Base-by-base conservation (phyloP, 2,888 invertebrate species). In the Ormyrus labotus region DNA sequence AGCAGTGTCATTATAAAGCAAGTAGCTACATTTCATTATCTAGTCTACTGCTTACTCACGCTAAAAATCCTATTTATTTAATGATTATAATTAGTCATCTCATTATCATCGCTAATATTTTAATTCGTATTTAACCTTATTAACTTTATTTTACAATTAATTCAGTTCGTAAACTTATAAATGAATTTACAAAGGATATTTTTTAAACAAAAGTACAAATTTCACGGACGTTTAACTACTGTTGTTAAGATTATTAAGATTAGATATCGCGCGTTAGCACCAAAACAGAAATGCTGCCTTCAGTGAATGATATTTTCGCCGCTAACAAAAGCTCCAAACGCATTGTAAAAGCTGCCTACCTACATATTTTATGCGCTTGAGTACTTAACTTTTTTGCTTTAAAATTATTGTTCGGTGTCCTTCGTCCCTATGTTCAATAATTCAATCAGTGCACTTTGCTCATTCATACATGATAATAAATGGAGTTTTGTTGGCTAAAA, bases 251-350 rank as follows among this genome's bases (percentile, higher is more conserved):
- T 55, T 68, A 78, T 72, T 61, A 47, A 74, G 74, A 71, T 77
- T 71, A 71, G 70, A 58, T 19, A 76, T 11, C 7, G 13, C 73
- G 57, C 13, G 51, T 70, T 51, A 70, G 47, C 57, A 80, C 55
- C 67, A 65, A 51, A 78, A 84, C 80, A 83, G 85, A 86, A 86
- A 83, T 85, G 85, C 86, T 85, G 85, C 85, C 85, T 85, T 84
- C 71, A 82, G 71, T 81, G 68, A 76, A 75, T 78, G 67, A 78
- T 76, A 70, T 58, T n/a, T 34, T 71, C 8, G 53, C 74, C 51
- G 63, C 69, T 80, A 80, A 80, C 74, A 74, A 70, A 80, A 63
- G 58, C 68, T 74, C 68, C 73, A 13, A 55, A 34, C 34, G 53
- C 72, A 63, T 58, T 65, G 11, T 64, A 19, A 63, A 60, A 77